These are phyloP conservation scores for Hypsopygia costalis DNA, from an alignment of 2,888 invertebrate genomes.

Conservation along the genomic window DNA sequence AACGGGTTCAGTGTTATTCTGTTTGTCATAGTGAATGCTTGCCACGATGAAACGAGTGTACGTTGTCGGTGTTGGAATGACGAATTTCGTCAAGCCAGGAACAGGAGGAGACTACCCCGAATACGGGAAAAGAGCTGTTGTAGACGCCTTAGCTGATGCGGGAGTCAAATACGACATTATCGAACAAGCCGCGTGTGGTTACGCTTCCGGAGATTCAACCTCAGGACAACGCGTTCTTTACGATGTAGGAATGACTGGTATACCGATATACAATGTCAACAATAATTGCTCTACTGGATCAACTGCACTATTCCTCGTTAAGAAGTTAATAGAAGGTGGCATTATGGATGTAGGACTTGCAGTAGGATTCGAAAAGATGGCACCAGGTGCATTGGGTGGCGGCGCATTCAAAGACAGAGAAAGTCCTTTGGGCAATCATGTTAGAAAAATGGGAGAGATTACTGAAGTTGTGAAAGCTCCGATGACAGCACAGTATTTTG, in stretches of 20 bases:
- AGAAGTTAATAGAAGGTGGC: conserved; percentile 94
- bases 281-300: conserved; percentile 99
- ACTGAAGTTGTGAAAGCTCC: conserved; percentile 92
- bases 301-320: conserved; percentile 93
- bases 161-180: conserved; percentile 87
- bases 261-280: conserved; percentile 98
- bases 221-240: conserved; percentile 97
- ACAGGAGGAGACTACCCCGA: conserved; percentile 95
- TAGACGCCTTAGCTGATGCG: conserved; percentile 93
- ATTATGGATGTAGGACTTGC: conserved; percentile 93
- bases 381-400: conserved; percentile 90
- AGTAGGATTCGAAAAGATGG: conserved; percentile 99
- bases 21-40: neutral
- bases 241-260: conserved; percentile 96
- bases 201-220: conserved; percentile 97
- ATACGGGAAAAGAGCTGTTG: conserved; percentile 95
- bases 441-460: conserved; percentile 90
- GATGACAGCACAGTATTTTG: conserved; percentile 96
- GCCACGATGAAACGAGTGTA: conserved; percentile 83
- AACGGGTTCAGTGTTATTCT: conserved; percentile 4
- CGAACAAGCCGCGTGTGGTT: conserved; percentile 95
- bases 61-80: conserved; percentile 98
- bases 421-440: conserved; percentile 93
- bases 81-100: conserved; percentile 98
- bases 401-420: conserved; percentile 90